Evolutionary conservation across 2,888 invertebrate species (phyloP).

Genomic region (Athalia circularis): DNA sequence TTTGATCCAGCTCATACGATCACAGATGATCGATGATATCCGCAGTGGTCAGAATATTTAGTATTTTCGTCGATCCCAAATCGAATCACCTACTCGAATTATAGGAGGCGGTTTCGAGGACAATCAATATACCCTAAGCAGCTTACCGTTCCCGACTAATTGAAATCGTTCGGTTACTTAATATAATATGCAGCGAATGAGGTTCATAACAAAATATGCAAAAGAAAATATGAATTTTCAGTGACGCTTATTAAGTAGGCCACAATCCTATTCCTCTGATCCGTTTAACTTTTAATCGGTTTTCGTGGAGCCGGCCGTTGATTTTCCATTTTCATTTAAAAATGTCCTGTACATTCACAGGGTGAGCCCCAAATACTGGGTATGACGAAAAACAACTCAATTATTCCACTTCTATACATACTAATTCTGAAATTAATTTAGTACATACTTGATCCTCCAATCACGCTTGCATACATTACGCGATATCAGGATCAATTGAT

Average conservation of each 20-base stretch:
- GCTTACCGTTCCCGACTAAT: constrained; percentile 35
- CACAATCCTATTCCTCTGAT: constrained; percentile 38
- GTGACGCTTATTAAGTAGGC: constrained; percentile 20
- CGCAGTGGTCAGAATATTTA: neutral
- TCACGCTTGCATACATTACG: too few relatives aligned
- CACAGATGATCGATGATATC: constrained; percentile 3
- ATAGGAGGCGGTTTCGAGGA: neutral
- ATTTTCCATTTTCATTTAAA: constrained; percentile 29
- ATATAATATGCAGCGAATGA: constrained; percentile 40
- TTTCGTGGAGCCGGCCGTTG: constrained; percentile 20
- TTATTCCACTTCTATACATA: constrained; percentile 28
- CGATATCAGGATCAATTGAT: too few relatives aligned
- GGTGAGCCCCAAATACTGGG: constrained; percentile 22
- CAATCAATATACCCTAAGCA: constrained; percentile 28
- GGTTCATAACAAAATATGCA: constrained; percentile 1
- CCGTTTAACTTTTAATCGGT: constrained; percentile 48
- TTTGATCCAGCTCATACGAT: neutral
- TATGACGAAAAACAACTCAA: constrained; percentile 38
- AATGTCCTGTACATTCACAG: constrained; percentile 9
- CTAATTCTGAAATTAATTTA: constrained; percentile 23
- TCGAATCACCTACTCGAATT: neutral
- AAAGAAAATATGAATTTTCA: constrained; percentile 42
- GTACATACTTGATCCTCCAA: neutral
- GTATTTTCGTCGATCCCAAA: constrained; percentile 15
- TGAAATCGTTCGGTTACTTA: constrained; percentile 29